Evolutionary conservation across 2,888 invertebrate genomes (phyloP).

Genomic region (Colostygia pectinataria): DNA sequence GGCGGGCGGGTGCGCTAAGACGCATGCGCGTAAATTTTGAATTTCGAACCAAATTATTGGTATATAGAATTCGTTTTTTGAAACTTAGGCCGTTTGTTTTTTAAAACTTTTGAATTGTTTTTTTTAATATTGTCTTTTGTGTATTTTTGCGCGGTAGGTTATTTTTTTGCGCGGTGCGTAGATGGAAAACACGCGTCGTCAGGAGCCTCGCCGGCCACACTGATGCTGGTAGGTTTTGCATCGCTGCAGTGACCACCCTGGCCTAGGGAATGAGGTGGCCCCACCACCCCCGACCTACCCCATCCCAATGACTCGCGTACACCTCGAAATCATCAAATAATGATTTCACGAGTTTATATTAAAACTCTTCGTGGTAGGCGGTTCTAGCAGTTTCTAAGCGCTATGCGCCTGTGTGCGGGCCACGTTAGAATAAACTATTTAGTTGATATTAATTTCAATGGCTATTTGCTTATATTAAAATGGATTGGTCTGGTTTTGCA

Average conservation of each 20-base stretch:
- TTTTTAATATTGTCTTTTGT: conserved; percentile 37
- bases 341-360: conserved; percentile 80
- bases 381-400: conserved; percentile 42
- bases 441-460: conserved; percentile 62
- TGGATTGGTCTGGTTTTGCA: conserved; percentile 41
- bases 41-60: conserved; percentile 65
- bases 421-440: conserved; percentile 66
- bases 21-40: conserved; percentile 79
- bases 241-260: conserved; percentile 55
- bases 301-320: conserved; percentile 68
- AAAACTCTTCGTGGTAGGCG: conserved; percentile 47
- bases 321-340: conserved; percentile 81
- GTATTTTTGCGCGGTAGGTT: conserved; percentile 54
- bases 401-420: conserved; percentile 31
- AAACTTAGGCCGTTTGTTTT: conserved; percentile 51
- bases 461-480: conserved; percentile 47
- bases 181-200: conserved; percentile 80
- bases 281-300: conserved; percentile 49
- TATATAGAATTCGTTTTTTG: conserved; percentile 69
- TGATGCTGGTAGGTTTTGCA: conserved; percentile 70
- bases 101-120: conserved; percentile 38
- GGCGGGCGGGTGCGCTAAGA: conserved; percentile 69
- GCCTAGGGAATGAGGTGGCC: conserved; percentile 52
- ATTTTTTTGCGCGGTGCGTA: conserved; percentile 75
- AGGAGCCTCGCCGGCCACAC: conserved; percentile 80